A percentile compares a stretch with the other conserved stretches of the same genome.
These are phyloP conservation scores for Acrobasis suavella DNA, from an alignment of 2,888 invertebrate species.

Conservation along the genomic window DNA sequence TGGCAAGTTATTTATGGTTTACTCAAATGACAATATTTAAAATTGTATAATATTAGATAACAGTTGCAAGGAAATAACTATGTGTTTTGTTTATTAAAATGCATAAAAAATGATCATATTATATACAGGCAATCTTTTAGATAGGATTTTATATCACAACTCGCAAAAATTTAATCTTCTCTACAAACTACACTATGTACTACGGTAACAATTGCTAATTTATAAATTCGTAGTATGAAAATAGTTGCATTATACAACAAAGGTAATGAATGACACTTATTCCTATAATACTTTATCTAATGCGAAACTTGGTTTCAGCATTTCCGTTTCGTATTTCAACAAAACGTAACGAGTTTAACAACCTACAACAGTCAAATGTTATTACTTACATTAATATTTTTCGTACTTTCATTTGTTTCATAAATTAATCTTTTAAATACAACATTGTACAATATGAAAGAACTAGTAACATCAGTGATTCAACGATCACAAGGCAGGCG, in stretches of 20 bases:
- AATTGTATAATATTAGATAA: slow-evolving; percentile 22
- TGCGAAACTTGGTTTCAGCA: slow-evolving; percentile 48
- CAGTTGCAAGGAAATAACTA: slow-evolving; percentile 31
- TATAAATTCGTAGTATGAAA: slow-evolving; percentile 76
- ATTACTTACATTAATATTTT: slow-evolving; percentile 39
- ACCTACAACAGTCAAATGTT: slow-evolving; percentile 55
- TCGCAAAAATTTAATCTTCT: slow-evolving; percentile 43
- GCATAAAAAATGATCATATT: slow-evolving; percentile 13
- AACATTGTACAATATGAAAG: slow-evolving; percentile 67
- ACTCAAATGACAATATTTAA: slow-evolving; percentile 30
- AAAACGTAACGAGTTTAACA: slow-evolving; percentile 46
- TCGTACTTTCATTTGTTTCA: slow-evolving; percentile 47
- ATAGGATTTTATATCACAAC: slow-evolving; percentile 49
- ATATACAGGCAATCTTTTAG: slow-evolving; percentile 21
- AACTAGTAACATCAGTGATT: slow-evolving; percentile 59
- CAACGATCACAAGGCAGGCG: slow-evolving; percentile 37
- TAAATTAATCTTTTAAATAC: slow-evolving; percentile 54
- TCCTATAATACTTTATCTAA: slow-evolving; percentile 64
- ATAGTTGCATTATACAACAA: slow-evolving; percentile 63
- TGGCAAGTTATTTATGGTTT: slow-evolving; percentile 46
- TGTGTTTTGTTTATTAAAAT: slow-evolving; percentile 18
- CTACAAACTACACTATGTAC: slow-evolving; percentile 65
- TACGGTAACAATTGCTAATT: slow-evolving; percentile 72
- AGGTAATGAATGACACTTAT: slow-evolving; percentile 59
- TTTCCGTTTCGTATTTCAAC: slow-evolving; percentile 38